phyloP scores from a whole-genome alignment of 2,888 invertebrate genomes.

The Mythimna loreyi region DNA sequence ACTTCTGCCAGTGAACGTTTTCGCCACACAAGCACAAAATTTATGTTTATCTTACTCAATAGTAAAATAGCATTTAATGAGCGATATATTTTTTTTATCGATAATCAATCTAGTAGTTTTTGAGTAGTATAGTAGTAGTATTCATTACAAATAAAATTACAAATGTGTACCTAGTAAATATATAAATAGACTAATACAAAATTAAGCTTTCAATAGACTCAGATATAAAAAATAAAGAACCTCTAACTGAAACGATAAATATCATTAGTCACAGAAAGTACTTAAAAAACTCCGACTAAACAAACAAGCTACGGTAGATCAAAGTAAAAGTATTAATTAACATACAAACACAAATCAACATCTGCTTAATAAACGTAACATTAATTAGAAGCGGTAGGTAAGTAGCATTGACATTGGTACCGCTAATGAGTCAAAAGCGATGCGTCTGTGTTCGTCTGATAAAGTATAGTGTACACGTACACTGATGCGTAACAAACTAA shows the following conservation, averaged over 20 bases:
- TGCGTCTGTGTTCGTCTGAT: slow-evolving; percentile 51
- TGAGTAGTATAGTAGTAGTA: no score
- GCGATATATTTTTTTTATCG: no score
- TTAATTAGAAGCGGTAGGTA: slow-evolving; percentile 59
- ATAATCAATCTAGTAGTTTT: no score
- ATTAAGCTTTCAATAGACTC: background rate
- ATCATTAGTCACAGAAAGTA: background rate
- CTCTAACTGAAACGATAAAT: background rate
- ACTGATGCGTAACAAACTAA: slow-evolving; percentile 42
- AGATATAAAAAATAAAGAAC: background rate
- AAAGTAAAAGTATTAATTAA: slow-evolving; percentile 57
- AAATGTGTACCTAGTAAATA: no score
- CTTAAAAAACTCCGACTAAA: slow-evolving; percentile 27
- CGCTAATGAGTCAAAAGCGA: slow-evolving; percentile 71
- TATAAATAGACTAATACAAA: no score
- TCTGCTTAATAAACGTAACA: slow-evolving; percentile 64
- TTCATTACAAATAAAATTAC: no score
- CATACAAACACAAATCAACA: slow-evolving; percentile 57
- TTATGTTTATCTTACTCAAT: no score
- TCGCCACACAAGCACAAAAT: no score
- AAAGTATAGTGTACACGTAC: slow-evolving; percentile 40
- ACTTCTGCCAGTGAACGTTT: no score
- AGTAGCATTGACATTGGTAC: slow-evolving; percentile 80
- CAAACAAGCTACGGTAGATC: slow-evolving; percentile 51
- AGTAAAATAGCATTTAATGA: no score